A percentile compares a stretch with the other conserved stretches of the same genome.
Evolutionary conservation across 2,888 invertebrate genomes (phyloP).

Genomic region (Eristalinus aeneus): DNA sequence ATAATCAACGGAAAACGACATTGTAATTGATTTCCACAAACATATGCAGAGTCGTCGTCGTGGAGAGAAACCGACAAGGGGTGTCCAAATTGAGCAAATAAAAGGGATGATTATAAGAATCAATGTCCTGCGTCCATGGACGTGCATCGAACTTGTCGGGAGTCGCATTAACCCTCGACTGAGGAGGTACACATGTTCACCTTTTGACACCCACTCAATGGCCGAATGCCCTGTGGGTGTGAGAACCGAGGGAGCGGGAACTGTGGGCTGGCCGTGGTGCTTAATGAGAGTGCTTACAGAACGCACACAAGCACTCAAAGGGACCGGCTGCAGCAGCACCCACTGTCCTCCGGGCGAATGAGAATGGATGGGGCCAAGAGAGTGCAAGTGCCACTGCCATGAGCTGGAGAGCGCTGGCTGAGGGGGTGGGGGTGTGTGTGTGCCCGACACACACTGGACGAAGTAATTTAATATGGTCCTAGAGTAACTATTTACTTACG

Average conservation of each 20-base stretch:
- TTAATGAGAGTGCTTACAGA: constrained; percentile 66
- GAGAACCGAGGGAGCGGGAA: not conserved
- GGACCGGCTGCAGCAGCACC: constrained; percentile 15
- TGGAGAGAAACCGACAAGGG: not conserved
- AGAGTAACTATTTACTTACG: constrained; percentile 65
- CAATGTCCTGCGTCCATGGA: constrained; percentile 44
- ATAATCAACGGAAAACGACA: constrained; percentile 69
- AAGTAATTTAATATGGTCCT: constrained; percentile 69
- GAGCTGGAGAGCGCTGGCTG: not conserved
- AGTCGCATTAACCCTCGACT: constrained; percentile 44
- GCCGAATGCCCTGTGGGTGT: not conserved
- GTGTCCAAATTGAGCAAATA: constrained; percentile 50
- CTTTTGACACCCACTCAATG: constrained; percentile 50
- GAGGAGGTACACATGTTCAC: constrained; percentile 31
- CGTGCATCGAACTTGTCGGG: constrained; percentile 23
- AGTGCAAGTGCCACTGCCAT: constrained; percentile 26
- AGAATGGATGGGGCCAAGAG: constrained; percentile 19
- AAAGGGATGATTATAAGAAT: constrained; percentile 64
- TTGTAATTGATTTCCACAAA: constrained; percentile 69
- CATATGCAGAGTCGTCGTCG: constrained; percentile 32
- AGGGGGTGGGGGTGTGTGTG: not conserved
- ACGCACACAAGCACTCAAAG: constrained; percentile 41
- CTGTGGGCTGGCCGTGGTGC: constrained; percentile 31
- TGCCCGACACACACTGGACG: constrained; percentile 33
- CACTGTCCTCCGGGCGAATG: not conserved